These are phyloP conservation scores for Xyrichtys novacula DNA, from an alignment of 2,797 vertebrate species.

Conservation along the genomic window DNA sequence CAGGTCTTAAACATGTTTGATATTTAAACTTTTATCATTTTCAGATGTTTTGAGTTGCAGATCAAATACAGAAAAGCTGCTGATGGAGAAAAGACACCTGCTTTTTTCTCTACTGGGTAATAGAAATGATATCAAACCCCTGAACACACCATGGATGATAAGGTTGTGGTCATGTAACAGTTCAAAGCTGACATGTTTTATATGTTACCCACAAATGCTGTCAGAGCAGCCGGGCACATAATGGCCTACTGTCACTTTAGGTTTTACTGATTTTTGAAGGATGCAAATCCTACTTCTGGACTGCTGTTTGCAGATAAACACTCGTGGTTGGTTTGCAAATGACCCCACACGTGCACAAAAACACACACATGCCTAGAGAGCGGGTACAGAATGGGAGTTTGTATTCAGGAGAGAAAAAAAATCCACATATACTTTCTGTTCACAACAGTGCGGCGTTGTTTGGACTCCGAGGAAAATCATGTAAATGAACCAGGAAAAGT, in stretches of 20 bases:
- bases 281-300: constrained; percentile 57
- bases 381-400: constrained; percentile 8
- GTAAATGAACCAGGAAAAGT: constrained; percentile 79
- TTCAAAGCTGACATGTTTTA: neutral
- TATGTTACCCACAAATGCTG: neutral
- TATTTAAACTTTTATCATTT: too few relatives aligned
- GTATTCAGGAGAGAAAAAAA: constrained; percentile 4
- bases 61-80: too few relatives aligned
- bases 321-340: constrained; percentile 60
- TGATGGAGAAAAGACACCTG: too few relatives aligned
- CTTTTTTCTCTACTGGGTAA: neutral
- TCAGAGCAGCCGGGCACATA: constrained; percentile 26
- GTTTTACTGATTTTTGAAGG: constrained; percentile 57
- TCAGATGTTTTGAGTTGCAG: too few relatives aligned
- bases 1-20: too few relatives aligned
- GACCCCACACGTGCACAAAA: constrained; percentile 5
- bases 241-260: constrained; percentile 46
- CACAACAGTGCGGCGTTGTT: constrained; percentile 66
- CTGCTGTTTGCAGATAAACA: constrained; percentile 47
- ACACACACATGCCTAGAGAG: neutral
- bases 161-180: neutral
- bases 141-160: neutral
- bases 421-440: constrained; percentile 8
- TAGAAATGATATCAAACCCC: neutral
- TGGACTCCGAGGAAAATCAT: constrained; percentile 57